These are phyloP conservation scores for Chelonus insularis DNA, from an alignment of 1,140 invertebrate genomes.

Conservation along the genomic window DNA sequence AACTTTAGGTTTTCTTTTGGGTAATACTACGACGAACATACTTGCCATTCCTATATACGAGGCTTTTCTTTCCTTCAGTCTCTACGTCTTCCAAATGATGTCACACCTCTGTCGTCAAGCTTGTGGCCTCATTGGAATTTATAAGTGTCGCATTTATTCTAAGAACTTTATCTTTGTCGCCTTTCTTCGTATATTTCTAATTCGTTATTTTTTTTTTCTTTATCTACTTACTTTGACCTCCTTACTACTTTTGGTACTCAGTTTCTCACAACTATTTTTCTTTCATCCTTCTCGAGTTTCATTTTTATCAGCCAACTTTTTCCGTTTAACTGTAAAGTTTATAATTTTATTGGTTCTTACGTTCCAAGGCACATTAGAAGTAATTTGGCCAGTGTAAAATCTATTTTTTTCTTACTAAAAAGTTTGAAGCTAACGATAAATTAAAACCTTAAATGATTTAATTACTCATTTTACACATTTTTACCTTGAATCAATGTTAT, in stretches of 20 bases:
- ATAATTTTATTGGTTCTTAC: conserved; percentile 43
- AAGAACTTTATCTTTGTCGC: not conserved
- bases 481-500: too few relatives aligned
- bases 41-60: not conserved
- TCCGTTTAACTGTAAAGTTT: conserved; percentile 32
- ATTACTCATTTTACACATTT: too few relatives aligned
- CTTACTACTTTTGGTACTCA: not conserved
- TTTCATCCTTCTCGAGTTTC: not conserved
- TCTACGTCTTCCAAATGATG: not conserved
- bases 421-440: not conserved
- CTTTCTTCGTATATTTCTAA: not conserved
- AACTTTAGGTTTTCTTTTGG: conserved; percentile 1
- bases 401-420: not conserved
- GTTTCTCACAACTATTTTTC: not conserved
- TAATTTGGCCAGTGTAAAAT: conserved; percentile 37
- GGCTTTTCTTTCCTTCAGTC: conserved; percentile 9
- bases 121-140: conserved; percentile 29
- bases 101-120: conserved; percentile 14
- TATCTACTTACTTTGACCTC: not conserved
- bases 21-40: too few relatives aligned
- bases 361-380: conserved; percentile 42
- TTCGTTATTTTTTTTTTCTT: not conserved
- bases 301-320: conserved; percentile 28
- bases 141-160: conserved; percentile 22
- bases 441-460: too few relatives aligned